Evolutionary conservation across 2,113 vertebrate species (phyloP), one percentile per base, ranked within the genome.

Genomic region (human): DNA sequence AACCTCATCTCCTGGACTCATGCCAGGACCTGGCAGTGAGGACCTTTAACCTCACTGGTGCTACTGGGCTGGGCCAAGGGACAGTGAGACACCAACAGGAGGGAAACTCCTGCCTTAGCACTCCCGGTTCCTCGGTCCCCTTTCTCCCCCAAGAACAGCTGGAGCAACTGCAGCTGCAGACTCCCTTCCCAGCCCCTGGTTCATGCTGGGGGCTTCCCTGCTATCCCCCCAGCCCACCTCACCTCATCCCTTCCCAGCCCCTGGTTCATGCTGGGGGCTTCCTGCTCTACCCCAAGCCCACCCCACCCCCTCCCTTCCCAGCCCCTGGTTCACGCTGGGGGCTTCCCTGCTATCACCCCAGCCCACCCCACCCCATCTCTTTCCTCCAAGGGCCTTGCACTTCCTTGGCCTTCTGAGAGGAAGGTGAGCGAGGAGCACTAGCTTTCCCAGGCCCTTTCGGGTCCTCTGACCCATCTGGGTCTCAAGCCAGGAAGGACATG

Each of bases 21-120:
- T 2, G 55, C 61, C 32, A 1, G 30, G 23, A 10, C 27, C 0
- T 11, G 10, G 6, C 22, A 23, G 13, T 0, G 1, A 32, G 64
- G 43, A 66, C 72, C 40, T 35, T 10, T 27, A 50, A 20, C 61
- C 73, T 86, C 61, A 30, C 32, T 30, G 14, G 7, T 8, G 35
- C 48, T 8, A 3, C 17, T 45, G 48, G 76, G 84, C 57, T 0
- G 0, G 45, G 66, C 76, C 30, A 20, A 11, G 40, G 40, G 4
- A 55, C 9, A 4, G 70, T 57, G 23, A 43, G 40, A 79, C 0
- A 6, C 57, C 18, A 5, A 3, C 6, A 4, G 32, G 32, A 75
- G 2, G 57, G 55, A 1, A 27, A 30, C 20, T 14, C 50, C 66
- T 52, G 27, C 38, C 25, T 6, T 64, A 11, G 27, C 7, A 0